Evolutionary conservation across 92 coral and sea anemone genomes (phyloP).

Genomic region (Diadumene lineata): DNA sequence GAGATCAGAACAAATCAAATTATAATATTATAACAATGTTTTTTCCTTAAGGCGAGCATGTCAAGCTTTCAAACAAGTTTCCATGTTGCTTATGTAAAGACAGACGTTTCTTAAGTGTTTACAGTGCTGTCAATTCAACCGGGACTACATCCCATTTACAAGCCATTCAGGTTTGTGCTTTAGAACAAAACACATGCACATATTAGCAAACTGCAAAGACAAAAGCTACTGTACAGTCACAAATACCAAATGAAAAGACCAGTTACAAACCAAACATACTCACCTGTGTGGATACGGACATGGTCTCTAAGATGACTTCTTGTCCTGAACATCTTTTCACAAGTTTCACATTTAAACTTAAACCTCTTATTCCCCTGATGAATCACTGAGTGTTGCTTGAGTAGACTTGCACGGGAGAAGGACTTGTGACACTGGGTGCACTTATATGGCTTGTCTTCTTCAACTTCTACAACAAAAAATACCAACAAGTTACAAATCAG

Average conservation of each 20-base stretch:
- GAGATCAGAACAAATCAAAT: slow-evolving; percentile 10
- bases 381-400: slow-evolving; percentile 94
- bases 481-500: too few relatives aligned
- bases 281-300: slow-evolving; percentile 97
- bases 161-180: too few relatives aligned
- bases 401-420: slow-evolving; percentile 90
- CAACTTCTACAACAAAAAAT: slow-evolving; percentile 6
- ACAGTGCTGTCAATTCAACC: too few relatives aligned
- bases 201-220: too few relatives aligned
- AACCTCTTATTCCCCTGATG: slow-evolving; percentile 97
- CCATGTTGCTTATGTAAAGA: too few relatives aligned
- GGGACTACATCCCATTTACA: too few relatives aligned
- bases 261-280: neutral
- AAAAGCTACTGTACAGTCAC: too few relatives aligned
- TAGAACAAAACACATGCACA: too few relatives aligned
- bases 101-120: too few relatives aligned
- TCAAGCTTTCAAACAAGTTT: too few relatives aligned
- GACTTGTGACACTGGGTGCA: slow-evolving; percentile 86
- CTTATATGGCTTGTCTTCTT: slow-evolving; percentile 51
- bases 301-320: slow-evolving; percentile 97
- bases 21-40: too few relatives aligned
- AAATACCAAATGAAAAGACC: neutral
- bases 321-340: slow-evolving; percentile 93
- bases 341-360: slow-evolving; percentile 94
- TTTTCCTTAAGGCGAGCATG: too few relatives aligned